These are phyloP conservation scores for Acrocephalus arundinaceus DNA, from an alignment of 2,113 vertebrate genomes.

Conservation along the genomic window DNA sequence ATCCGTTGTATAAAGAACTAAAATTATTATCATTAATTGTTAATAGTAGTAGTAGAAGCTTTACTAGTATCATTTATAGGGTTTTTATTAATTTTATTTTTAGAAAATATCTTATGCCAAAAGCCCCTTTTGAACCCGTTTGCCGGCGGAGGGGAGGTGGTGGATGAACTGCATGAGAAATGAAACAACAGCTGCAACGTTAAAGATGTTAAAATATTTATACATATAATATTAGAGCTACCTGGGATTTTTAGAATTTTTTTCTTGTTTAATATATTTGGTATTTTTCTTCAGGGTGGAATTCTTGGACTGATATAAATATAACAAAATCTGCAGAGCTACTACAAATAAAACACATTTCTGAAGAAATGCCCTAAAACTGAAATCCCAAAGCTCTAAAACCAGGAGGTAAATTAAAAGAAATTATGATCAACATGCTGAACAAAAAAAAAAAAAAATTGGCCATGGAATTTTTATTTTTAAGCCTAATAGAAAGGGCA, in stretches of 20 bases:
- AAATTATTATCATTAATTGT: not conserved
- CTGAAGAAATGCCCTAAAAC: not conserved
- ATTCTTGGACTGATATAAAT: not conserved
- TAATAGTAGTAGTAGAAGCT: fast-evolving
- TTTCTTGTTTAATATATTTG: not conserved
- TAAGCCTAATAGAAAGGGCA: not conserved
- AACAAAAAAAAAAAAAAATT: not conserved
- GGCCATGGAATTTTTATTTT: not conserved
- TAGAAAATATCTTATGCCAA: not conserved
- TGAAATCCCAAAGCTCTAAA: not conserved
- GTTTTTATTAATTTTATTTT: not conserved
- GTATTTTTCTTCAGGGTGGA: not conserved
- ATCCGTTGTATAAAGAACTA: not conserved
- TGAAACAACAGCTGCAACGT: not conserved
- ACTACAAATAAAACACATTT: not conserved
- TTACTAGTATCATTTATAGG: not conserved
- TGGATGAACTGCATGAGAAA: not conserved
- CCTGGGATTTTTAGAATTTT: not conserved
- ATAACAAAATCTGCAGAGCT: not conserved
- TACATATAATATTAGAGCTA: not conserved
- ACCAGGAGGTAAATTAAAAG: not conserved
- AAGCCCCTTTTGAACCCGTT: not conserved
- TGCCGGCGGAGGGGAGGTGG: not conserved
- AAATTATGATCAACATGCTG: not conserved
- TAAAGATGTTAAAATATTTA: not conserved